These are phyloP conservation scores for Sussaba pulchella DNA, from an alignment of 2,888 invertebrate genomes.

Conservation along the genomic window DNA sequence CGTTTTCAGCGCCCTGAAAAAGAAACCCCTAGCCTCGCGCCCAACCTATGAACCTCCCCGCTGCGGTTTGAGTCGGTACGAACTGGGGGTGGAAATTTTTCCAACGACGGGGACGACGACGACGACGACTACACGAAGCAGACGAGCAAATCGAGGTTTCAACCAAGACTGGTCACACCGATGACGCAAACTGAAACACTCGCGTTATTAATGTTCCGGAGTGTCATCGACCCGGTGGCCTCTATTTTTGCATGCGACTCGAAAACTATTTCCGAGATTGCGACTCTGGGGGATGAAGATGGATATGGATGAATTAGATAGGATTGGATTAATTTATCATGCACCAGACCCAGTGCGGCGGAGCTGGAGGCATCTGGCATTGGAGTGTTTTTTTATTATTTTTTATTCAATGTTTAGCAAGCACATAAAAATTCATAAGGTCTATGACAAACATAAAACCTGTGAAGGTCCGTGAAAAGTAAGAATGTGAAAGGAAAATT, in stretches of 20 bases:
- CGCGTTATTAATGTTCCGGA: constrained; percentile 76
- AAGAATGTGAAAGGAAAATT: no score
- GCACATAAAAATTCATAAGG: no score
- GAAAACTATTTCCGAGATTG: neutral
- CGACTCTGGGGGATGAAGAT: neutral
- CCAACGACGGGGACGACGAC: constrained; percentile 22
- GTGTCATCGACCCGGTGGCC: constrained; percentile 77
- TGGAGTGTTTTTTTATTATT: no score
- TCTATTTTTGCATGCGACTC: constrained; percentile 61
- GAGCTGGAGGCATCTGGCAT: no score
- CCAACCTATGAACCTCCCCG: constrained; percentile 70
- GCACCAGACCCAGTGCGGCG: no score
- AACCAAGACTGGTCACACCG: neutral
- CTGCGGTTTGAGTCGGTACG: constrained; percentile 67
- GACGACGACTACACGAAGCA: constrained; percentile 33
- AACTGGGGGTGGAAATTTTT: constrained; percentile 39
- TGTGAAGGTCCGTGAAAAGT: no score
- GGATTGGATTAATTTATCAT: no score
- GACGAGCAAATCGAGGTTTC: neutral
- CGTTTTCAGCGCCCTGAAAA: constrained; percentile 72
- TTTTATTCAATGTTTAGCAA: no score
- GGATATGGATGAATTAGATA: no score
- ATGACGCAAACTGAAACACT: constrained; percentile 75
- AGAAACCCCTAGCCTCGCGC: constrained; percentile 61
- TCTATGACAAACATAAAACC: no score